Conservation (phyloP, 2,888 invertebrate genomes). For the Hanleya hanleyi region DNA sequence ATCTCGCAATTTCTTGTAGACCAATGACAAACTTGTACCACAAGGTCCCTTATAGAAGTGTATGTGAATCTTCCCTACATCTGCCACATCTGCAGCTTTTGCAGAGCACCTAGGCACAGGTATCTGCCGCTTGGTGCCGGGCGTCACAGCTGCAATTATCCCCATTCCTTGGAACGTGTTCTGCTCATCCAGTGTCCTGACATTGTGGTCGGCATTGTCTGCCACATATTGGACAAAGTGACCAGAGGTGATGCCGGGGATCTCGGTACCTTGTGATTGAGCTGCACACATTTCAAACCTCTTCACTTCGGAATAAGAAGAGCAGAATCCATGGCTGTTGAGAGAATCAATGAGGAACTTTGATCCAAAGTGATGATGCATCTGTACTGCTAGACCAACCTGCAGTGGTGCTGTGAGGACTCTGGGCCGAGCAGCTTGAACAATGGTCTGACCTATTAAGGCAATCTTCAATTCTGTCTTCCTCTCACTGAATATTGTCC, state of each 20-base stretch:
- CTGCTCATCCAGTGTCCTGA: conserved; percentile 43
- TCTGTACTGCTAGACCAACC: conserved; percentile 41
- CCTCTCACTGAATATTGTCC: conserved; percentile 17
- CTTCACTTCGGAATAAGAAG: conserved; percentile 36
- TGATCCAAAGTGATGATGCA: conserved; percentile 48
- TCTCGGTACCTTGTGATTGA: conserved; percentile 17
- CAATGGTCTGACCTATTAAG: conserved; percentile 41
- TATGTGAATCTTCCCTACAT: too few species aligned
- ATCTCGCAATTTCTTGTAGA: conserved; percentile 11
- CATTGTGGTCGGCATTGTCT: conserved; percentile 53
- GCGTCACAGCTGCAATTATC: conserved; percentile 42
- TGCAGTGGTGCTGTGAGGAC: conserved; percentile 41
- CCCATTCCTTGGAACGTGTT: conserved; percentile 50
- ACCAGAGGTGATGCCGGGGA: conserved; percentile 23
- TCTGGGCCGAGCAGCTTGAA: conserved; percentile 40
- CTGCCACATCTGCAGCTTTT: too few species aligned
- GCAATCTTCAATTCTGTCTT: conserved; percentile 25
- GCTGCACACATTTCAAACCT: conserved; percentile 25
- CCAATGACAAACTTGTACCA: too few species aligned
- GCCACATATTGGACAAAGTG: conserved; percentile 47
- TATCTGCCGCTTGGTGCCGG: conserved; percentile 14
- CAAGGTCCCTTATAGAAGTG: too few species aligned
- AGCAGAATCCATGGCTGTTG: conserved; percentile 41
- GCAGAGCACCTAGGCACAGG: too few species aligned
- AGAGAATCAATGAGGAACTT: conserved; percentile 46